Conservation (phyloP, 2,797 vertebrate genomes). For the Aselliscus stoliczkanus region DNA sequence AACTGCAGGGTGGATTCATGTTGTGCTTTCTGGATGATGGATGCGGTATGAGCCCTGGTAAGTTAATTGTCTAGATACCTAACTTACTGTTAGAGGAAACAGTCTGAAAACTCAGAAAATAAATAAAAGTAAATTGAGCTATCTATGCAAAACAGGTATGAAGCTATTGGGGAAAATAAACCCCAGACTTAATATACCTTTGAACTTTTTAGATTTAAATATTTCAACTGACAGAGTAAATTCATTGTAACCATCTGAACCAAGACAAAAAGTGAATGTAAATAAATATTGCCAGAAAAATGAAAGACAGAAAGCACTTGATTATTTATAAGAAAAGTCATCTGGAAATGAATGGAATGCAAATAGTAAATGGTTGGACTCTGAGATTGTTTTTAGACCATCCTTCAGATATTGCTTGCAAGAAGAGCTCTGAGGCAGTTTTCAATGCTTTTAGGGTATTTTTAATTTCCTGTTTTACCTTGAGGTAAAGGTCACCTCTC, state of each 20-base stretch:
- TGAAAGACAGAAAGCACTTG: constrained; percentile 35
- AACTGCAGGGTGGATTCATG: constrained; percentile 74
- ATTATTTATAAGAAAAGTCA: constrained; percentile 40
- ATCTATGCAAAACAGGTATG: background rate
- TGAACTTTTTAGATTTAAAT: constrained; percentile 41
- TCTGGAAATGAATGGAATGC: constrained; percentile 62
- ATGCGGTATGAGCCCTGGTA: constrained; percentile 66
- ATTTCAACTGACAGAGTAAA: constrained; percentile 47
- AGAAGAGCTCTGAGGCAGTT: background rate
- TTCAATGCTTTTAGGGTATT: background rate
- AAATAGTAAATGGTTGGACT: background rate
- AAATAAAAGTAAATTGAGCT: constrained; percentile 54
- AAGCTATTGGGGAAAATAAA: constrained; percentile 30
- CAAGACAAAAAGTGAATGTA: background rate
- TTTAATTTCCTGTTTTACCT: constrained; percentile 48
- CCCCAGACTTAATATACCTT: background rate
- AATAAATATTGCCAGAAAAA: constrained; percentile 25
- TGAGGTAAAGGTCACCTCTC: constrained; percentile 8
- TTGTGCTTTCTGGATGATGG: constrained; percentile 76
- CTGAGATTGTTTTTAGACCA: background rate
- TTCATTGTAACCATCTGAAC: constrained; percentile 21
- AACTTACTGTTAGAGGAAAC: constrained; percentile 42
- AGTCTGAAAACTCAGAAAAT: constrained; percentile 59
- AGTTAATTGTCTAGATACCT: constrained; percentile 60
- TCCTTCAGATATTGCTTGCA: background rate